Conservation (phyloP, 2,797 vertebrate species). For the Epinephelus awoara region DNA sequence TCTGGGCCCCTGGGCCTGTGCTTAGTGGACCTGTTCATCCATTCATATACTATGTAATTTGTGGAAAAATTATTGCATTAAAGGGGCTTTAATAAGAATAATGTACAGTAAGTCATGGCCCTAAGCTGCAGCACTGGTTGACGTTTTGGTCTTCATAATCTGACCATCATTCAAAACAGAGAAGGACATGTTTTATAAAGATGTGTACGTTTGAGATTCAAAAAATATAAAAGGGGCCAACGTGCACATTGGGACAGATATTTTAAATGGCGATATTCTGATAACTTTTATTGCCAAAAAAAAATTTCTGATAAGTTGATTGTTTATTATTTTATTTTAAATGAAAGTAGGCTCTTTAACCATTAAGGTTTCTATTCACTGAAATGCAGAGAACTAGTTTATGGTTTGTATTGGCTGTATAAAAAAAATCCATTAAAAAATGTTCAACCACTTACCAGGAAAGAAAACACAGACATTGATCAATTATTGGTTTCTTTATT, state of each 20-base stretch:
- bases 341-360: no score
- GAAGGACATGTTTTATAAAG: no score
- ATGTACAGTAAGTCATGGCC: not conserved
- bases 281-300: no score
- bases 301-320: no score
- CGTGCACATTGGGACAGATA: no score
- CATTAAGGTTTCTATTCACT: not conserved
- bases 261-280: no score
- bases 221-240: no score
- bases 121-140: not conserved
- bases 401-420: not conserved
- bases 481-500: conserved; percentile 82
- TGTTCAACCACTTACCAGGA: not conserved
- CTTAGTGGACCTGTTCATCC: no score
- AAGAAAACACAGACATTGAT: conserved; percentile 26
- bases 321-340: no score
- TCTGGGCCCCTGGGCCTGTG: no score
- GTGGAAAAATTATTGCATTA: not conserved
- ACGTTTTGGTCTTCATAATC: not conserved
- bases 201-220: no score
- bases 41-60: not conserved
- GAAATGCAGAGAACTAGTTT: not conserved
- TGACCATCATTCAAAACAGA: not conserved
- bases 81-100: not conserved
- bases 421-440: not conserved